phyloP scores from a whole-genome alignment of 2,113 vertebrate genomes.

The Archocentrus centrarchus region DNA sequence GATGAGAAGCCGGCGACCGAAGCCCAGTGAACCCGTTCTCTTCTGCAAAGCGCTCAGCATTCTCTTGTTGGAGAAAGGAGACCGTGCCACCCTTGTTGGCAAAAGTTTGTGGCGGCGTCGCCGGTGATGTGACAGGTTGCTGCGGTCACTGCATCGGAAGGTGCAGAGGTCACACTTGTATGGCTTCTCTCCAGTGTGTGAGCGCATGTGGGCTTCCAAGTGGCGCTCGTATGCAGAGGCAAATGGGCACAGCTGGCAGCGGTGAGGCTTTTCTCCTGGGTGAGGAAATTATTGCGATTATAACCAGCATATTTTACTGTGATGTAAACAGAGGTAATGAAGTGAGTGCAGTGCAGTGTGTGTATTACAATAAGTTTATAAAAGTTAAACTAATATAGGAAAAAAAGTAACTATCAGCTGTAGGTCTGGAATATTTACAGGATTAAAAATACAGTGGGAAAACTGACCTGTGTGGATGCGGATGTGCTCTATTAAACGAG shows the following conservation, averaged over 20 bases:
- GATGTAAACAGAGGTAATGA: not conserved
- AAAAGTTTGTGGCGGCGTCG: conserved; percentile 96
- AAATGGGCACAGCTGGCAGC: conserved; percentile 96
- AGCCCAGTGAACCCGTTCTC: conserved; percentile 89
- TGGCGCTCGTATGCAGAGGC: conserved; percentile 98
- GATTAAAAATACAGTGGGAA: not conserved
- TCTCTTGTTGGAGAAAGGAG: conserved; percentile 89
- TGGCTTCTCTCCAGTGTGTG: conserved; percentile 97
- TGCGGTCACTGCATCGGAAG: conserved; percentile 98
- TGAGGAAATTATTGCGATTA: not conserved
- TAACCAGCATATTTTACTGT: not conserved
- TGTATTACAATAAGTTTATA: not conserved
- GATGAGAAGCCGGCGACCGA: conserved; percentile 88
- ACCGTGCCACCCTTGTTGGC: conserved; percentile 89
- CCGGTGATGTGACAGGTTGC: conserved; percentile 97
- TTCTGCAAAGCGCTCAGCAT: conserved; percentile 94
- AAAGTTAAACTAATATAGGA: not conserved
- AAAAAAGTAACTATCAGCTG: not conserved
- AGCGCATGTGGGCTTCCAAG: conserved; percentile 97
- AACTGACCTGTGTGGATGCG: conserved; percentile 94
- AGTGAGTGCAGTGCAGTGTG: not conserved
- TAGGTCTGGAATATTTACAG: accelerated
- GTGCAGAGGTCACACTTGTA: conserved; percentile 98
- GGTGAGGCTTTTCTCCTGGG: conserved; percentile 95
- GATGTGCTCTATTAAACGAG: conserved; percentile 95